phyloP scores from a whole-genome alignment of 2,888 invertebrate species.

The Crepidodera aurea region DNA sequence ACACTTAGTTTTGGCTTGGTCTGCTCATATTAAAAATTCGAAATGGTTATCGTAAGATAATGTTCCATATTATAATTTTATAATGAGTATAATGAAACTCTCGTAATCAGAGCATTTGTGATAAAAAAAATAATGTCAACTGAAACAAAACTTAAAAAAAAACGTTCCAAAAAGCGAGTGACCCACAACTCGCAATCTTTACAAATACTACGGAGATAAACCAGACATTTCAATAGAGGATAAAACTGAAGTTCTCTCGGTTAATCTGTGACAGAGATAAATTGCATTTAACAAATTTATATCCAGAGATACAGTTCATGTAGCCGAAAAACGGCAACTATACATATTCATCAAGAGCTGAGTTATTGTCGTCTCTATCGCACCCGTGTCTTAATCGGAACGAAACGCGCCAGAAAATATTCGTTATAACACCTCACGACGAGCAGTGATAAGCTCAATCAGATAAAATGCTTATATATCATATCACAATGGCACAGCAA shows the following conservation, averaged over 20 bases:
- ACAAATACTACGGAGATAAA: constrained; percentile 13
- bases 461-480: constrained; percentile 58
- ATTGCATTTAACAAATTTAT: constrained; percentile 50
- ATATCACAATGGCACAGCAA: constrained; percentile 61
- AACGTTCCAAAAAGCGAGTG: neutral
- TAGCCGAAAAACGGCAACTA: constrained; percentile 33
- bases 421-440: constrained; percentile 52
- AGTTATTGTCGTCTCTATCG: constrained; percentile 41
- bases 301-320: constrained; percentile 27
- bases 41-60: no score
- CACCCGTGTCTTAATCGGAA: constrained; percentile 34
- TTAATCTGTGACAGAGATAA: constrained; percentile 46
- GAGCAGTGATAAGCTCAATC: constrained; percentile 52
- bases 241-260: constrained; percentile 46
- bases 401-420: constrained; percentile 44
- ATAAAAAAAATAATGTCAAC: no score
- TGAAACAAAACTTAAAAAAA: neutral
- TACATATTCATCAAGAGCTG: constrained; percentile 45
- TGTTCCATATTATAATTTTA: no score
- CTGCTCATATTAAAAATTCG: no score
- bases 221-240: constrained; percentile 26
- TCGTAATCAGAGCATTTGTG: no score
- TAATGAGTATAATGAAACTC: no score
- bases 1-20: no score
- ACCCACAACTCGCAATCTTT: constrained; percentile 19